Evolutionary conservation across 2,113 vertebrate genomes (phyloP).

Genomic region (Tympanuchus pallidicinctus): DNA sequence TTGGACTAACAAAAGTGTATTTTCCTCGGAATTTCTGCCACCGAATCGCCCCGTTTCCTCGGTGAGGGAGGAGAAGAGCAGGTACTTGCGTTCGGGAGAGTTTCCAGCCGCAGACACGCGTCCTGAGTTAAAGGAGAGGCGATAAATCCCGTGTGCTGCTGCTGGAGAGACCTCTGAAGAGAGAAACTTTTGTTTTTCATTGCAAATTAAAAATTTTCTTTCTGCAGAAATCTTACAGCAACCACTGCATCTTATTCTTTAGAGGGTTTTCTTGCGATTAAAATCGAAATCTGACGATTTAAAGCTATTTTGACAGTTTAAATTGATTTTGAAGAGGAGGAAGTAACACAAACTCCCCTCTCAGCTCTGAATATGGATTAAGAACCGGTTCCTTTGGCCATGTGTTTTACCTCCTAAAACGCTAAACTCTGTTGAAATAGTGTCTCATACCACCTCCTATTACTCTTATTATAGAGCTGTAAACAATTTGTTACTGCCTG

Average conservation of each 20-base stretch:
- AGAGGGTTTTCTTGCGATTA: slow-evolving; percentile 53
- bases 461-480: not conserved
- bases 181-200: slow-evolving; percentile 75
- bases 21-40: slow-evolving; percentile 69
- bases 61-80: slow-evolving; percentile 32
- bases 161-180: slow-evolving; percentile 55
- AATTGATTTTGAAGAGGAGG: slow-evolving; percentile 69
- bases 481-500: not conserved
- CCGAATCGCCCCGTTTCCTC: slow-evolving; percentile 40
- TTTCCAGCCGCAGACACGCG: slow-evolving; percentile 22
- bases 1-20: slow-evolving; percentile 77
- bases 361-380: slow-evolving; percentile 73
- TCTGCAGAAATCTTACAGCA: slow-evolving; percentile 2
- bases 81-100: slow-evolving; percentile 68
- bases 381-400: slow-evolving; percentile 69
- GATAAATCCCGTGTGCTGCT: slow-evolving; percentile 62
- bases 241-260: slow-evolving; percentile 1
- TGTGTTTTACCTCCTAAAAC: slow-evolving; percentile 72
- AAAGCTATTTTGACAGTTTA: slow-evolving; percentile 50
- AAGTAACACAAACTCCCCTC: slow-evolving; percentile 73
- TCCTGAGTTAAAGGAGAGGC: slow-evolving; percentile 51
- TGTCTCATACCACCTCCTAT: not conserved
- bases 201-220: slow-evolving; percentile 69
- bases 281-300: slow-evolving; percentile 29
- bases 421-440: slow-evolving; percentile 41